These are phyloP conservation scores for Anguilla pacifica DNA, from an alignment of 2,797 vertebrate genomes.

Conservation along the genomic window DNA sequence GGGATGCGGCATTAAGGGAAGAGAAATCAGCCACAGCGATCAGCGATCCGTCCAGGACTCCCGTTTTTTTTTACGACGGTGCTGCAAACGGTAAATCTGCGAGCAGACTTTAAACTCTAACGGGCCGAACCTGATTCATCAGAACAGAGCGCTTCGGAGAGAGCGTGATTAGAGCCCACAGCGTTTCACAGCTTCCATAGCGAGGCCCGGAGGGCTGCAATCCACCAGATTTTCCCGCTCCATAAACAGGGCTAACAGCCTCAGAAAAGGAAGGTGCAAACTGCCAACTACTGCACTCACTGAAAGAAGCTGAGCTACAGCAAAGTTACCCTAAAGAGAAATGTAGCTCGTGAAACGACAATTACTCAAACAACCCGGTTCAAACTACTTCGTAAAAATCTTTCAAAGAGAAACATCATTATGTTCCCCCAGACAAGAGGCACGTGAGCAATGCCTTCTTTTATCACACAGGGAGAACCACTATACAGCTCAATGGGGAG, in stretches of 20 bases:
- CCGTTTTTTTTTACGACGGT: background rate
- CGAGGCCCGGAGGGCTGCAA: background rate
- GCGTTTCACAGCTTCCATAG: background rate
- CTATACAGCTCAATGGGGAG: too few relatives aligned
- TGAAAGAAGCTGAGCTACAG: too few relatives aligned
- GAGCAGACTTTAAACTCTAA: background rate
- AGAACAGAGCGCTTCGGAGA: background rate
- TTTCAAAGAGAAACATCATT: too few relatives aligned
- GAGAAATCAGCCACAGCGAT: background rate
- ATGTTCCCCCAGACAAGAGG: too few relatives aligned
- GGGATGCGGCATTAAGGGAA: background rate
- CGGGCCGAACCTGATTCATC: background rate
- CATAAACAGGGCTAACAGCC: background rate
- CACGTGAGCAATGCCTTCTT: too few relatives aligned
- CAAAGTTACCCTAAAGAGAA: too few relatives aligned
- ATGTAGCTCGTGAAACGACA: too few relatives aligned
- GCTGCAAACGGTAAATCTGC: background rate
- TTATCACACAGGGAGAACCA: too few relatives aligned
- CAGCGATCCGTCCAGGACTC: background rate
- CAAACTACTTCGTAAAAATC: too few relatives aligned
- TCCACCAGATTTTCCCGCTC: background rate
- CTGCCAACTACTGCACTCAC: too few relatives aligned
- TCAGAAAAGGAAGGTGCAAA: background rate
- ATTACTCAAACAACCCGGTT: too few relatives aligned
- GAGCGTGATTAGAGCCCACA: background rate